Percentiles rank a stretch among this genome's conserved stretches.
Conservation (phyloP, 2,888 invertebrate species). For the Zhengitettix transpicula region DNA sequence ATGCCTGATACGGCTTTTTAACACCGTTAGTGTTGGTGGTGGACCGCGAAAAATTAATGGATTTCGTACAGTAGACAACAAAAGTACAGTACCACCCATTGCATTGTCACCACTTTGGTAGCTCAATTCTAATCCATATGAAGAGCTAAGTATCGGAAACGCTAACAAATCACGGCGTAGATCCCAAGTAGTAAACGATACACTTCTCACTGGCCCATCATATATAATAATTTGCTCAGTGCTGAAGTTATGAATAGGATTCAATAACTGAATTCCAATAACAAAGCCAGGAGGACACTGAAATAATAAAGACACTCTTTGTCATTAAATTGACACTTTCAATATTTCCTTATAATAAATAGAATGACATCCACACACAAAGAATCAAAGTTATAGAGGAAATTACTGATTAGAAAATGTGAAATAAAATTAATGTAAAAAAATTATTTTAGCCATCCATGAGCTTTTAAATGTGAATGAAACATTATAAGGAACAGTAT, state of each 20-base stretch:
- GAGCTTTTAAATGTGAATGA: too few relatives aligned
- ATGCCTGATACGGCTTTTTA: background rate
- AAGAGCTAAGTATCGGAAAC: slow-evolving; percentile 78
- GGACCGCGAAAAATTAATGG: background rate
- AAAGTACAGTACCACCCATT: slow-evolving; percentile 65
- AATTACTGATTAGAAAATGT: too few relatives aligned
- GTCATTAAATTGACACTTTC: too few relatives aligned
- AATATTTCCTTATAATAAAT: too few relatives aligned
- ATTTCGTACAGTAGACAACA: slow-evolving; percentile 51
- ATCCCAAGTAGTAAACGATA: slow-evolving; percentile 45
- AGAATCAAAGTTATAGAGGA: too few relatives aligned
- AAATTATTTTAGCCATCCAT: too few relatives aligned
- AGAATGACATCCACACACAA: too few relatives aligned
- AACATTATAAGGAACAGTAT: too few relatives aligned
- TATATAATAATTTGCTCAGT: slow-evolving; percentile 67
- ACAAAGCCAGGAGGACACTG: slow-evolving; percentile 66
- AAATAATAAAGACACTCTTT: slow-evolving; percentile 9
- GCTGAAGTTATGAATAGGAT: slow-evolving; percentile 77
- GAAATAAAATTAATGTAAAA: too few relatives aligned
- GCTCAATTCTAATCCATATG: slow-evolving; percentile 60
- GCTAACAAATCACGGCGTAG: slow-evolving; percentile 68
- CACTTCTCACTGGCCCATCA: slow-evolving; percentile 52
- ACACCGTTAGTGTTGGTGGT: background rate
- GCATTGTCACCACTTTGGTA: slow-evolving; percentile 66
- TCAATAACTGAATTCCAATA: slow-evolving; percentile 74